Evolutionary conservation across 2,113 vertebrate species (phyloP), one percentile per base, ranked within the genome.

Genomic region (Phasianus colchicus): DNA sequence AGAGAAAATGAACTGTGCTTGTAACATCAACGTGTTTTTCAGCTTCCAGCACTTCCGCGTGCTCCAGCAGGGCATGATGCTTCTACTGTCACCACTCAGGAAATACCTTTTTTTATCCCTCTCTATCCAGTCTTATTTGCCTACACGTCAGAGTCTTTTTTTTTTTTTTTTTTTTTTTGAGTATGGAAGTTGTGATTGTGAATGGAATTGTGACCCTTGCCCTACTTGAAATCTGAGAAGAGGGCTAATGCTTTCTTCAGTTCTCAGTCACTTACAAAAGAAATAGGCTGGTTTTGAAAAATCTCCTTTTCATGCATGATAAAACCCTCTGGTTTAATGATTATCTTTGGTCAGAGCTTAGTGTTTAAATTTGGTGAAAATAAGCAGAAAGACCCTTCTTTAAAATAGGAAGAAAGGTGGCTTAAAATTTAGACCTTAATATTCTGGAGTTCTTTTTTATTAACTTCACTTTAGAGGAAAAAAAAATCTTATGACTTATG

Each of bases 401-500:
- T 82, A 90, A 83, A 92, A 95, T 76, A 11, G 9, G 54, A 90
- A 94, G 57, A 93, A 88, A 92, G 40, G 69, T 90, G 74, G 70
- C 77, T 94, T 90, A 79, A 88, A 81, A 87, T 79, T 43, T 47
- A 94, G 89, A 86, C 54, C 63, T 96, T 93, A 96, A 95, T 96
- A 94, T 95, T 84, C 91, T 55, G 34, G 43, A 90, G 70, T 86
- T 58, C 24, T 88, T 92, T 95, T 90, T 89, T 96, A 96, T 94
- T 96, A 96, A 88, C 61, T 87, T 90, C 86, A 87, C 19, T 82
- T 93, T 90, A 87, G 66, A 86, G 47, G n/a, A 6, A 55, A 86
- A 79, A 90, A 90, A 71, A 55, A 54, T 84, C 96, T 94, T 92
- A 58, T 54, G 54, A 93, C 95, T 94, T 94, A 90, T 95, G 96